Base-by-base conservation (phyloP, 1,140 invertebrate species). In the Camponotus pennsylvanicus region DNA sequence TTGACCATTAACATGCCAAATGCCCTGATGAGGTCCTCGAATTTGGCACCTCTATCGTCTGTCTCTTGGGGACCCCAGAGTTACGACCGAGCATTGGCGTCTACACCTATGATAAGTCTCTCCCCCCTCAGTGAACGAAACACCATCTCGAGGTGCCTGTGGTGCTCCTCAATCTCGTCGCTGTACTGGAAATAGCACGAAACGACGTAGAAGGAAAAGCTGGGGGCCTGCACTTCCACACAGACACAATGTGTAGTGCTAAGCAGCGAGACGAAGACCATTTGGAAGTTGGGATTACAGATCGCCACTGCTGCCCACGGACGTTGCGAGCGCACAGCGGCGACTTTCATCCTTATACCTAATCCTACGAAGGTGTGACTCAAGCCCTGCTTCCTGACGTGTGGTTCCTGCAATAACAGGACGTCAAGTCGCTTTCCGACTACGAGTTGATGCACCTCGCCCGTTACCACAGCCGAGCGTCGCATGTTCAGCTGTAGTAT, bases 101-200 rank as follows among this genome's bases (percentile, higher is more conserved):
- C 55, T 9, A 76, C 13, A 45, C 2, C n/a, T n/a, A n/a, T n/a
- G n/a, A n/a, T n/a, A n/a, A 78, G 7, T 21, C 59, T 78, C 18
- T 78, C 13, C 15, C 75, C 75, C n/a, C 75, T 78, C 6, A 78
- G 15, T 0, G 40, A 21, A 11, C 27, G 40, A 11, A 77, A 11
- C 40, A 77, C 64, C 13, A 0, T 21, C 3, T 80, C 64, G 15
- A 80, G 64, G 5, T 69, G 77, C 0, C 45, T 80, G 7, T 69
- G 64, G 6, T 80, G 49, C 11, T 5, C 7, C 64, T 69, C 49
- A 0, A 80, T 69, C 1, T 80, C 6, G 3, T 79, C 61, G 18
- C 40, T 79, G 18, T 40, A 66, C 15, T 78, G 42, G 9, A 78
- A 64, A 2, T 78, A 79, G 0, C 45, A 52, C 5, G 73, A 76